Evolutionary conservation across 2,797 vertebrate genomes (phyloP).

Genomic region (Oceanodroma leucorhoa): DNA sequence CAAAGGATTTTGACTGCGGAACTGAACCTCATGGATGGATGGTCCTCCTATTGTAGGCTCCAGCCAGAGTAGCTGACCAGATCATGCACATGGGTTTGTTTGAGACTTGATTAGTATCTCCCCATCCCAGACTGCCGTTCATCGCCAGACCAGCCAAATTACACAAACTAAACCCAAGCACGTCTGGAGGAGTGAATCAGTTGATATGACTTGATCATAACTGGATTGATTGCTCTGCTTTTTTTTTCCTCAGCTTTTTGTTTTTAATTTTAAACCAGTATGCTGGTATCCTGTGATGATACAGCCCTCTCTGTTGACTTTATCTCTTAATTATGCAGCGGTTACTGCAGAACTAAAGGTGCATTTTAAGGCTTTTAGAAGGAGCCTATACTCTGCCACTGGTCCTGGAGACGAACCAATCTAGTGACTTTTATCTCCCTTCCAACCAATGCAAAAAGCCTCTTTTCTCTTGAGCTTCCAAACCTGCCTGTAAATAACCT

Average conservation of each 20-base stretch:
- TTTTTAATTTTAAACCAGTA: not conserved
- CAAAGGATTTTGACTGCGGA: not conserved
- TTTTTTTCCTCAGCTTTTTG: not conserved
- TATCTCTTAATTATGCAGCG: not conserved
- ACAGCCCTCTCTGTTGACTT: not conserved
- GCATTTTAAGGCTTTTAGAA: not conserved
- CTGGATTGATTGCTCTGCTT: not conserved
- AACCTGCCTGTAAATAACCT: not conserved
- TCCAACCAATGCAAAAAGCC: not conserved
- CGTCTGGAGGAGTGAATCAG: not conserved
- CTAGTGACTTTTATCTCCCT: not conserved
- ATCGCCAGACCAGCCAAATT: not conserved
- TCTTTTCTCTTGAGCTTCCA: not conserved
- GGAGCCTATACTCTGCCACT: not conserved
- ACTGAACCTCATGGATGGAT: not conserved
- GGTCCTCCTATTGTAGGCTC: accelerated
- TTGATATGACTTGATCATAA: not conserved
- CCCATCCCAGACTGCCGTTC: not conserved
- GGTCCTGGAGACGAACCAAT: not conserved
- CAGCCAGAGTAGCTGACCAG: not conserved
- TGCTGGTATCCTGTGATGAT: not conserved
- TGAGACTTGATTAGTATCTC: accelerated
- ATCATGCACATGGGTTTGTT: accelerated
- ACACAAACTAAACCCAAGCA: not conserved
- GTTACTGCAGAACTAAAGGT: not conserved